Percentiles rank a stretch among this genome's conserved stretches.
These are phyloP conservation scores for Pharmacophagus antenor DNA, from an alignment of 2,888 invertebrate species.

Conservation along the genomic window DNA sequence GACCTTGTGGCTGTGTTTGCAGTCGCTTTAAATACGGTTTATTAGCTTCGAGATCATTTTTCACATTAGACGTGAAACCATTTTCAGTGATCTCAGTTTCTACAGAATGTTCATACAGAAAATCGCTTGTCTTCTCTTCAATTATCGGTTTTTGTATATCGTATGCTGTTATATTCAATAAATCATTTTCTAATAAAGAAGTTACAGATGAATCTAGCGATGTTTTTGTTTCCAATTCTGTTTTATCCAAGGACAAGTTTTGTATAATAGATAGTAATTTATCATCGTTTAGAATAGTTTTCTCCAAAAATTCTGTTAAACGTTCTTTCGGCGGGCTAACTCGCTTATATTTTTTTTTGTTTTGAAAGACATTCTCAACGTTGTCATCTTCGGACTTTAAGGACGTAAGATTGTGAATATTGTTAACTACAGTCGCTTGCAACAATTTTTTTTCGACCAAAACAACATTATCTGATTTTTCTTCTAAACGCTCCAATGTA, in stretches of 20 bases:
- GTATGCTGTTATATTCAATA: conserved; percentile 47
- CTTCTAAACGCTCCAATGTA: conserved; percentile 13
- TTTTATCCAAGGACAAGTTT: conserved; percentile 65
- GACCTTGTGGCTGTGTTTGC: conserved; percentile 61
- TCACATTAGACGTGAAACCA: conserved; percentile 19
- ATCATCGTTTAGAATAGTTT: conserved; percentile 69
- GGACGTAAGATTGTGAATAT: conserved; percentile 39
- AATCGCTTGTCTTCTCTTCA: conserved; percentile 34
- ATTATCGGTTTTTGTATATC: conserved; percentile 44
- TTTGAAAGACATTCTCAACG: conserved; percentile 39
- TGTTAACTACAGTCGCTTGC: conserved; percentile 13
- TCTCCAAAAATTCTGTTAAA: conserved; percentile 69
- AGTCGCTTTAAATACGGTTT: conserved; percentile 55
- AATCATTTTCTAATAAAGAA: conserved; percentile 40
- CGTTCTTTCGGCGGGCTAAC: conserved; percentile 73
- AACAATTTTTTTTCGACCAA: conserved; percentile 29
- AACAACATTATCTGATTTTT: conserved; percentile 8
- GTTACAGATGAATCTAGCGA: conserved; percentile 38
- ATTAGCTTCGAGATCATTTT: conserved; percentile 39
- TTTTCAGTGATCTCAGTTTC: conserved; percentile 18
- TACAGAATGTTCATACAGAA: conserved; percentile 25
- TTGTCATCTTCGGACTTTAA: conserved; percentile 39
- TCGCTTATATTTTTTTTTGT: conserved; percentile 44
- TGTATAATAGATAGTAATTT: conserved; percentile 73
- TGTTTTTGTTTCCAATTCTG: conserved; percentile 42